Evolutionary conservation across 2,113 vertebrate species (phyloP).

Genomic region (Myrmophylax atrothorax): DNA sequence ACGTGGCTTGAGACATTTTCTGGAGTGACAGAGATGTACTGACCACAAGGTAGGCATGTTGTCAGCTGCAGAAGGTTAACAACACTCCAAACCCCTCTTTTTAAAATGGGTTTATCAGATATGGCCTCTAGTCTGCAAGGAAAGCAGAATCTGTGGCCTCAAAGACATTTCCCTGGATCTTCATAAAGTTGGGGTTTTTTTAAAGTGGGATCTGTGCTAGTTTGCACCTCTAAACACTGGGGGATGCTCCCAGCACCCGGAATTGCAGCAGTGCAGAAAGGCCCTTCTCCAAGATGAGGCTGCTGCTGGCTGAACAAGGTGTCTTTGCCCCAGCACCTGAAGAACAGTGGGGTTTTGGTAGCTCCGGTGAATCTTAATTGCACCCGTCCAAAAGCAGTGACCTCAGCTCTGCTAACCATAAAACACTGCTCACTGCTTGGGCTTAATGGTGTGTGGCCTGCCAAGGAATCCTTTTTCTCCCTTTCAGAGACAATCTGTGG

Average conservation of each 20-base stretch:
- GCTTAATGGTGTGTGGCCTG: constrained; percentile 63
- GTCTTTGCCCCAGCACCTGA: background rate
- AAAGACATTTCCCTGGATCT: background rate
- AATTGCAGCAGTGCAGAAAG: background rate
- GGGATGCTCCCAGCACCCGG: background rate
- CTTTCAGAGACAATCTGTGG: constrained; percentile 46
- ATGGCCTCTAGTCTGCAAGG: background rate
- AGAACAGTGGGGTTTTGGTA: background rate
- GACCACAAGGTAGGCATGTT: background rate
- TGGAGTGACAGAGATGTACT: background rate
- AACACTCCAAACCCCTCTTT: background rate
- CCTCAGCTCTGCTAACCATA: constrained; percentile 50
- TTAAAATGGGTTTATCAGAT: background rate
- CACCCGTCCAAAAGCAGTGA: constrained; percentile 16
- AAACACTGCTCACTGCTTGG: constrained; percentile 19
- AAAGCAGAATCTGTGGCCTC: background rate
- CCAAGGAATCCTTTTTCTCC: constrained; percentile 38
- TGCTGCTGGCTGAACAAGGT: background rate
- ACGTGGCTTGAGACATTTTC: background rate
- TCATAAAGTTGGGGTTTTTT: background rate
- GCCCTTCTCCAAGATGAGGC: background rate
- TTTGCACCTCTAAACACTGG: background rate
- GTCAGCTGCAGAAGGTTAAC: background rate
- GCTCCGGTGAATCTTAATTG: constrained; percentile 48
- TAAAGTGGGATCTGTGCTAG: background rate